Evolutionary conservation across 92 coral and sea anemone genomes (phyloP).

Genomic region (Muricea muricata): DNA sequence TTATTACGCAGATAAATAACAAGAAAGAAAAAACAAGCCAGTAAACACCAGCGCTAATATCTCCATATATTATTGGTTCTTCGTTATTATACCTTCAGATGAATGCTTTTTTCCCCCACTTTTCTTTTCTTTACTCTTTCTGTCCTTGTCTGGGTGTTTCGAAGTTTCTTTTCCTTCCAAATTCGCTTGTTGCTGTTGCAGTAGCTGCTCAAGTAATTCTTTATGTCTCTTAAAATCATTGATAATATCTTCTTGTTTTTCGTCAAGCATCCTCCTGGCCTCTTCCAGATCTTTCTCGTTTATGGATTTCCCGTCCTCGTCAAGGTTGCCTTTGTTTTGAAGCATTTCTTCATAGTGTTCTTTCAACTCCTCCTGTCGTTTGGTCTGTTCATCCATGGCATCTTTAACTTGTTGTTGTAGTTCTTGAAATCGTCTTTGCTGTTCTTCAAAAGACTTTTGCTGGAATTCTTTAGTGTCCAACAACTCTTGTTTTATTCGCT

Average conservation of each 20-base stretch:
- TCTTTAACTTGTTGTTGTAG: slow-evolving; percentile 68
- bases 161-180: slow-evolving; percentile 55
- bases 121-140: background rate
- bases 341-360: slow-evolving; percentile 66
- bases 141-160: background rate
- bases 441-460: slow-evolving; percentile 63
- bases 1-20: too few relatives aligned
- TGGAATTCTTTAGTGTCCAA: slow-evolving; percentile 74
- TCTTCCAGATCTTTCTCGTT: slow-evolving; percentile 85
- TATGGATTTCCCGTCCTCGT: slow-evolving; percentile 73
- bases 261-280: slow-evolving; percentile 82
- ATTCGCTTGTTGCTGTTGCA: slow-evolving; percentile 81
- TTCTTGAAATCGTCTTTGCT: slow-evolving; percentile 63
- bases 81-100: slow-evolving; percentile 2
- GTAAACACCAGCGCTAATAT: too few relatives aligned
- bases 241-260: slow-evolving; percentile 88
- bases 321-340: slow-evolving; percentile 57
- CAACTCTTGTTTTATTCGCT: slow-evolving; percentile 61
- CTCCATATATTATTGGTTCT: too few relatives aligned
- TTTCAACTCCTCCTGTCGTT: slow-evolving; percentile 70
- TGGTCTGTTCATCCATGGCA: slow-evolving; percentile 72
- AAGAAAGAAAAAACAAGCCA: too few relatives aligned
- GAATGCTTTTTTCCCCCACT: background rate
- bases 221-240: slow-evolving; percentile 70
- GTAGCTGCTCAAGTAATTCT: slow-evolving; percentile 87